Evolutionary conservation across 2,113 vertebrate genomes (phyloP).

Genomic region (Ceratotherium simum): DNA sequence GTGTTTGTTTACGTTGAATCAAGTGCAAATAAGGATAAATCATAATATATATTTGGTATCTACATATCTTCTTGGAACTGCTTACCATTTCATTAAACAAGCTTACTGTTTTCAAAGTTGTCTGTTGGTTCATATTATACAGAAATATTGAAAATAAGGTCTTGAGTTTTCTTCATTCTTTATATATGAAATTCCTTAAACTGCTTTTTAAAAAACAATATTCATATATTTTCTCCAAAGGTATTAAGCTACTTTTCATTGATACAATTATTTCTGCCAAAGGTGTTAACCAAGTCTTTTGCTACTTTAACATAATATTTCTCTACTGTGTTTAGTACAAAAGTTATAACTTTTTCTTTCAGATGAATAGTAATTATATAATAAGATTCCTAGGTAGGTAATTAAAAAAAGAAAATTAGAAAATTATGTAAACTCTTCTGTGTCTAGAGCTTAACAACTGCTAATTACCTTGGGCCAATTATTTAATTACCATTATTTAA

Average conservation of each 20-base stretch:
- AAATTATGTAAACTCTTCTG: background rate
- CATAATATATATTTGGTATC: background rate
- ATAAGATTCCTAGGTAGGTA: background rate
- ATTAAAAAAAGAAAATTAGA: slow-evolving; percentile 10
- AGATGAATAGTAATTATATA: background rate
- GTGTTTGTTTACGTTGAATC: slow-evolving; percentile 1
- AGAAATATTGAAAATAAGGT: slow-evolving; percentile 23
- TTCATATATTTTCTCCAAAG: background rate
- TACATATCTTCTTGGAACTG: background rate
- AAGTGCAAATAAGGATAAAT: background rate
- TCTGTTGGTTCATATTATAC: background rate
- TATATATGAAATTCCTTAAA: background rate
- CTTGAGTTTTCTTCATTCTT: background rate
- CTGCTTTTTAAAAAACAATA: background rate
- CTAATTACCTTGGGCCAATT: background rate
- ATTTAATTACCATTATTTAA: slow-evolving; percentile 21
- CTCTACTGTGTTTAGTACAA: background rate
- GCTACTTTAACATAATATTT: background rate
- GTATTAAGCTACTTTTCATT: background rate
- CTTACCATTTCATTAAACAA: background rate
- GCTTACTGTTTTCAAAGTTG: background rate
- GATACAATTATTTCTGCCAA: slow-evolving; percentile 23
- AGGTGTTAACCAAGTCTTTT: slow-evolving; percentile 14
- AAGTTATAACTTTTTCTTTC: background rate
- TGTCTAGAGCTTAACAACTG: background rate